Percentiles rank a stretch among this genome's conserved stretches.
Evolutionary conservation across 2,888 invertebrate genomes (phyloP).

Genomic region (Cheilosia grossa): DNA sequence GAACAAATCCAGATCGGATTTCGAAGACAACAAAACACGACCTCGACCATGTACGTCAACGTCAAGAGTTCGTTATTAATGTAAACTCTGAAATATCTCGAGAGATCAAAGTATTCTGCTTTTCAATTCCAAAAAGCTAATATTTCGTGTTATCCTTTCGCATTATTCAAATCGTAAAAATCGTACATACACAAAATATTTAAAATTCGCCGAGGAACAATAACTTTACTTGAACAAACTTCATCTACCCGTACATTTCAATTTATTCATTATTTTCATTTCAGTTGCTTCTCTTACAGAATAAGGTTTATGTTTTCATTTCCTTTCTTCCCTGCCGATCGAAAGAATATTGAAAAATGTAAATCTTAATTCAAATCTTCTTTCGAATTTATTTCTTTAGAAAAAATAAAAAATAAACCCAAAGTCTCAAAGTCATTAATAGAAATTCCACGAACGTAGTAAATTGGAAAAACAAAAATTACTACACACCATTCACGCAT

Average conservation of each 20-base stretch:
- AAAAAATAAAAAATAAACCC: background rate
- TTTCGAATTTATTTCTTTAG: background rate
- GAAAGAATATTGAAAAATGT: constrained; percentile 44
- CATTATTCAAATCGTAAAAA: background rate
- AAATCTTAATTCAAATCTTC: constrained; percentile 35
- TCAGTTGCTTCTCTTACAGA: constrained; percentile 23
- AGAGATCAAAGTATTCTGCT: too few relatives aligned
- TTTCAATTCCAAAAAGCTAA: too few relatives aligned
- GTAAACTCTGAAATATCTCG: too few relatives aligned
- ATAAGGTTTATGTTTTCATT: constrained; percentile 15
- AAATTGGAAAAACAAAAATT: constrained; percentile 16
- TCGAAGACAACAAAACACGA: too few relatives aligned
- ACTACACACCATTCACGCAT: constrained; percentile 5
- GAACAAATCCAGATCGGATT: too few relatives aligned
- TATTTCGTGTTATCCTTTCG: background rate
- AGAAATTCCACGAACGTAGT: constrained; percentile 6
- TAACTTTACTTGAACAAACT: constrained; percentile 4
- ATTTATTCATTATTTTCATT: constrained; percentile 64
- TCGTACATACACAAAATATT: background rate
- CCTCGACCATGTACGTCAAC: too few relatives aligned
- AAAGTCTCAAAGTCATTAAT: constrained; percentile 19
- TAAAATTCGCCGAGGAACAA: constrained; percentile 18
- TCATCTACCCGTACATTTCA: constrained; percentile 14
- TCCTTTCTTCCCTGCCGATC: background rate
- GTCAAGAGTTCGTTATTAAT: too few relatives aligned